Conservation (phyloP, 1,140 invertebrate genomes). For the Rhizoglyphus robini region DNA sequence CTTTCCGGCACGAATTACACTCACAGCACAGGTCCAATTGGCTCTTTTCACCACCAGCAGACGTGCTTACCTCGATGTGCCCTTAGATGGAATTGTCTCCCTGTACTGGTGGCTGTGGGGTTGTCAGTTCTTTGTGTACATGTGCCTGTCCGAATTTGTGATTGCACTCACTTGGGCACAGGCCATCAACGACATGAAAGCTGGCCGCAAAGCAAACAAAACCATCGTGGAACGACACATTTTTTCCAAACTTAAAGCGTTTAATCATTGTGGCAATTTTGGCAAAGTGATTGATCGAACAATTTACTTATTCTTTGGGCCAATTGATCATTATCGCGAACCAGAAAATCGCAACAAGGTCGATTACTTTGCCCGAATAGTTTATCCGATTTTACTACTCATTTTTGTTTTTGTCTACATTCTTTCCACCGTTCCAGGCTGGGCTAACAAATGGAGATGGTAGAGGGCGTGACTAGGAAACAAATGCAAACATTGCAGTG, state of each 20-base stretch:
- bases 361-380: neutral
- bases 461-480: too few species aligned
- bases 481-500: too few species aligned
- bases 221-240: neutral
- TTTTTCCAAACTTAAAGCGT: neutral
- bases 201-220: neutral
- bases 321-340: neutral
- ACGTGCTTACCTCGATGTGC: neutral
- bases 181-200: conserved; percentile 17
- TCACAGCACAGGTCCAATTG: neutral
- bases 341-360: neutral
- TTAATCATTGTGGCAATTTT: neutral
- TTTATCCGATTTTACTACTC: neutral
- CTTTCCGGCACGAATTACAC: conserved; percentile 23
- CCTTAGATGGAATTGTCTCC: conserved; percentile 5
- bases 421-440: neutral
- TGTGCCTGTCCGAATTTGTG: conserved; percentile 12
- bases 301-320: neutral
- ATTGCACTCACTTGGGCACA: conserved; percentile 9
- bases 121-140: conserved; percentile 17
- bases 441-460: conserved; percentile 2
- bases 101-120: conserved; percentile 19
- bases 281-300: neutral
- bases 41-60: neutral
- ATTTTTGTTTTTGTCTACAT: neutral